Base-by-base conservation (phyloP, 1,140 invertebrate genomes). In the Hypothenemus hampei region DNA sequence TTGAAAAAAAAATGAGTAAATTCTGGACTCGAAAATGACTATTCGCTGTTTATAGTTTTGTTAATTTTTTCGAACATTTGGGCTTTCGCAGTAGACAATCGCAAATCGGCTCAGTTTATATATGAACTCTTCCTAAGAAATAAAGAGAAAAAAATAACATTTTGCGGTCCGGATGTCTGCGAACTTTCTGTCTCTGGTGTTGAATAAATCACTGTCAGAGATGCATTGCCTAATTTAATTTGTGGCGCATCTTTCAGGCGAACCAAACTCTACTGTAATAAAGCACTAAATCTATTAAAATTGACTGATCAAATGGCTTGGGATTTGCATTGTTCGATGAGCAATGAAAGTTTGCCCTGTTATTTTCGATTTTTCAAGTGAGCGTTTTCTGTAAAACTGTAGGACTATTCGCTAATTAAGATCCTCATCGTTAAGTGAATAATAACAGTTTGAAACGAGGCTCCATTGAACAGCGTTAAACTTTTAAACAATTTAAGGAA, bases 161-260 rank as follows among this genome's bases (percentile, higher is more conserved):
- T 23, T 22, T 39, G 51, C 33, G 46, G 33, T 45, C 39, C 43
- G 35, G 33, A 23, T 44, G 43, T 23, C 33, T 11, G 36, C 49
- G 23, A 50, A 40, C 16, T 44, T 44, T 24, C 36, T 52, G 40
- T 54, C 51, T 46, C 43, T 29, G 22, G 41, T n/a, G 51, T 23
- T 46, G 39, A 26, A 54, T 54, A 46, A 54, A 54, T 54, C 51
- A 54, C 23, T 36, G 51, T 54, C 51, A 54, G 26, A 46, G 31
- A 10, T 46, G 41, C 51, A 54, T 26, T 39, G 41, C 41, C 51
- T 54, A 45, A 54, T 54, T 54, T 54, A 45, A 54, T 54, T 54
- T 54, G 21, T 29, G 33, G 51, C 29, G 6, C 24, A 37, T 53
- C 50, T 53, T 51, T 44, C 40, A 13, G 41, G 26, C 39, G 11